Base-by-base conservation (phyloP, 2,888 invertebrate genomes). In the Autographa gamma region DNA sequence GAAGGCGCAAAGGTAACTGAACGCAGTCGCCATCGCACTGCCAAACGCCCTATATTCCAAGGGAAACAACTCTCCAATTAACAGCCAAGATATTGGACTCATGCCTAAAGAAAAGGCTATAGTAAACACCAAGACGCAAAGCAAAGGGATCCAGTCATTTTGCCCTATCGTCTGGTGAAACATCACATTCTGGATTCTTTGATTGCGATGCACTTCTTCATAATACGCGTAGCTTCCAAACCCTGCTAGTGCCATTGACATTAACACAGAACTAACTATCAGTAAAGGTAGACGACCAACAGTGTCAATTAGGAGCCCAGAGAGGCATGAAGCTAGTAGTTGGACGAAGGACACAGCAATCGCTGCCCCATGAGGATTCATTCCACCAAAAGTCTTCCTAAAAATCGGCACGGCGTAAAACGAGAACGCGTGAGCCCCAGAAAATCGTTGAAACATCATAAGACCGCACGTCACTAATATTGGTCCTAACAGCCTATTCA, bases 331-430 rank as follows among this genome's bases (percentile, higher is more conserved):
- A 1, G 98, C 98, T n/a, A 98, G 92, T 2, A 98, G 96, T 89
- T 98, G 98, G 0, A 98, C 98, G 66, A 97, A 97, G 9, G 98
- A 98, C 8, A 98, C 98, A 63, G 98, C 97, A 64, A 98, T 98
- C 0, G 98, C 98, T 14, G 98, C 98, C 59, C 97, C 97, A 82
- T 98, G 98, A 7, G 98, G 98, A 87, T 98, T 97, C 94, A 98
- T 97, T 9, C 97, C 97, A 41, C 97, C 97, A 78, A 98, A 97
- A 25, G 98, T 98, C 91, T 97, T 97, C 77, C 98, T 96, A 90
- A 99, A 98, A 85, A 98, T 98, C 68, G 97, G 97, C 14, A 98
- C 98, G 62, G 98, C 98, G 91, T 98, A 98, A 89, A 98, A 98
- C 80, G 97, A 97, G 90, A 98, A 98, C 61, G 98, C 97, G 84